Evolutionary conservation across 2,888 invertebrate genomes (phyloP).

Genomic region (Elegia similella): DNA sequence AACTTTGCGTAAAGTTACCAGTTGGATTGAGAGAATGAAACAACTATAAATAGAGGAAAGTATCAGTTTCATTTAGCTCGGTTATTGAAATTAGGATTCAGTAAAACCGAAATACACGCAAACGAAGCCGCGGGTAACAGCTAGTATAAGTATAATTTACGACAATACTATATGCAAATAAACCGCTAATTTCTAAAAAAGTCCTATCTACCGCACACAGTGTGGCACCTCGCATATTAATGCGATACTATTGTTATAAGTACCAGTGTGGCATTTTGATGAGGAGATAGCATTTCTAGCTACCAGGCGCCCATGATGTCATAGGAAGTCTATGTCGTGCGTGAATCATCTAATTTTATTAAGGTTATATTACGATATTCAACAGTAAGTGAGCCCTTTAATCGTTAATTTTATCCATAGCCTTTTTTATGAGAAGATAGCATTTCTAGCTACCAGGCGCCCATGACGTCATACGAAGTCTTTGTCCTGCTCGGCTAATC

Average conservation of each 20-base stretch:
- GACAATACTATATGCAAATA: neutral
- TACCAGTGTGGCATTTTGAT: conserved; percentile 51
- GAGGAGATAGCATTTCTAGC: conserved; percentile 50
- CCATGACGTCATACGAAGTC: conserved; percentile 50
- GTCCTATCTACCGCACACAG: conserved; percentile 23
- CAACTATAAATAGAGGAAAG: too few species aligned
- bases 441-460: conserved; percentile 43
- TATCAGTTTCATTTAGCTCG: too few species aligned
- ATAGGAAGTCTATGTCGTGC: conserved; percentile 36
- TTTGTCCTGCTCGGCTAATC: neutral
- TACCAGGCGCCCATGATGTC: conserved; percentile 48
- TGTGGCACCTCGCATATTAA: conserved; percentile 48
- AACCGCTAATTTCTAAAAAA: conserved; percentile 23
- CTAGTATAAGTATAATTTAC: neutral
- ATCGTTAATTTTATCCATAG: too few species aligned
- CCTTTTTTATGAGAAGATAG: conserved; percentile 57
- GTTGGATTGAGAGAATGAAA: too few species aligned
- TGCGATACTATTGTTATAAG: conserved; percentile 45
- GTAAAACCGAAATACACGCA: too few species aligned
- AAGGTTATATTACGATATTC: neutral
- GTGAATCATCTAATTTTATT: neutral
- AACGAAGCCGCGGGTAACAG: too few species aligned
- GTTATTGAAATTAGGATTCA: too few species aligned
- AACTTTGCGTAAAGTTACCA: too few species aligned
- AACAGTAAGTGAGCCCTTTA: neutral